Conservation (phyloP, 2,888 invertebrate species). For the Ischnus inquisitorius region DNA sequence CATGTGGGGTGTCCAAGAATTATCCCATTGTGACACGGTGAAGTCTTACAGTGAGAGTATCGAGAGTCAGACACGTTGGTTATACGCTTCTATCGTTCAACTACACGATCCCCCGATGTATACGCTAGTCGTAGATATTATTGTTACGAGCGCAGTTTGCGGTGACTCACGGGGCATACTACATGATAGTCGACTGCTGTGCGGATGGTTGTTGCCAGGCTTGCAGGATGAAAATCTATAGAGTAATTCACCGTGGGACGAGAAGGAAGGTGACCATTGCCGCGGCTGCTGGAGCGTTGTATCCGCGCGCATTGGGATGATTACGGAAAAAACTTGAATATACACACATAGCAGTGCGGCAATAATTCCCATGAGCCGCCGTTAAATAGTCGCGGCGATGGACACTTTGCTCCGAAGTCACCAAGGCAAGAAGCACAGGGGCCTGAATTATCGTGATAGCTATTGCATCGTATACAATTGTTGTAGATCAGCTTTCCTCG, state of each 20-base stretch:
- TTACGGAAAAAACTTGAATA: conserved; percentile 9
- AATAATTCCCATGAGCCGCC: conserved; percentile 45
- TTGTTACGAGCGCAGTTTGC: conserved; percentile 41
- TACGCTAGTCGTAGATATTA: conserved; percentile 36
- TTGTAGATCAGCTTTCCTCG: neutral
- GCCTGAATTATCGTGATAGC: conserved; percentile 37
- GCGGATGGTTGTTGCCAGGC: conserved; percentile 34
- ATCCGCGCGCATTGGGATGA: conserved; percentile 10
- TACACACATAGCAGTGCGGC: conserved; percentile 20
- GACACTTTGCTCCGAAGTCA: conserved; percentile 13
- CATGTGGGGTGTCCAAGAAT: conserved; percentile 54
- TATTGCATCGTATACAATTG: conserved; percentile 8
- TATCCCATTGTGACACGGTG: conserved; percentile 51
- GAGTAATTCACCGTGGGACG: conserved; percentile 70
- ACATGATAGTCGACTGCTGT: conserved; percentile 10
- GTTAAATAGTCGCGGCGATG: conserved; percentile 44
- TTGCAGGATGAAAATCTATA: conserved; percentile 60
- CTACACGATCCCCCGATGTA: conserved; percentile 36
- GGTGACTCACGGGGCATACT: conserved; percentile 52
- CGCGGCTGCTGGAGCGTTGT: conserved; percentile 25
- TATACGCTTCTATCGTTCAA: conserved; percentile 48
- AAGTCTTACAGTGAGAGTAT: conserved; percentile 4
- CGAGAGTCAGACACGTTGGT: conserved; percentile 24
- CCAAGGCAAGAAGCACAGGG: conserved; percentile 13
- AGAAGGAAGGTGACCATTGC: conserved; percentile 67